Conservation (phyloP, 2,888 invertebrate genomes). For the Cosmia trapezina region DNA sequence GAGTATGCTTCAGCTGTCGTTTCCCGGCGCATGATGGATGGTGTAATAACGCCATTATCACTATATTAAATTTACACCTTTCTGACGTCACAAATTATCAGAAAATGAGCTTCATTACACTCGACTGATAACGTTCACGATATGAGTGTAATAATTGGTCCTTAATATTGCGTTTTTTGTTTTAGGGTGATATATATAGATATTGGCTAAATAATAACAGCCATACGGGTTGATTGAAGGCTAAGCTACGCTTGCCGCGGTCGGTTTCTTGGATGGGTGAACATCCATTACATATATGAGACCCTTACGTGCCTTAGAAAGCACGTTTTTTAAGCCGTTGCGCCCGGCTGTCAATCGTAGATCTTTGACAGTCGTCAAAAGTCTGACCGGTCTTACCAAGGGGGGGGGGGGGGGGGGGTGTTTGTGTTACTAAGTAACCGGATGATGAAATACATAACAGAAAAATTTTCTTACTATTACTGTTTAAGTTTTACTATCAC, state of each 20-base stretch:
- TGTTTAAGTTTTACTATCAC: too few species aligned
- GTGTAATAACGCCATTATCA: conserved; percentile 59
- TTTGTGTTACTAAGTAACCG: too few species aligned
- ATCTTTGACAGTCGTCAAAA: not conserved
- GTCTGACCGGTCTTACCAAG: not conserved
- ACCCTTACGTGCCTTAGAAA: not conserved
- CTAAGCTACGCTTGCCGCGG: too few species aligned
- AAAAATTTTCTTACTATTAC: too few species aligned
- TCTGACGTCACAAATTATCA: conserved; percentile 66
- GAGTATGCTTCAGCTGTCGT: conserved; percentile 58
- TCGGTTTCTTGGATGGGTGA: not conserved
- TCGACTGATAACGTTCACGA: conserved; percentile 56
- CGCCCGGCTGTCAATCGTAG: too few species aligned
- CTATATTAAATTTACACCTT: conserved; percentile 62
- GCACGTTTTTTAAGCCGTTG: not conserved
- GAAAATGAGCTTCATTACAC: conserved; percentile 65
- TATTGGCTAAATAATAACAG: conserved; percentile 15
- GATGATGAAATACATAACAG: too few species aligned
- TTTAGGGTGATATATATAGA: conserved; percentile 46
- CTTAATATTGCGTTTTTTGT: conserved; percentile 60
- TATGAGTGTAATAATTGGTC: conserved; percentile 61
- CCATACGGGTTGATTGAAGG: too few species aligned
- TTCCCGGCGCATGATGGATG: conserved; percentile 65
- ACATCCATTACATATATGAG: not conserved
- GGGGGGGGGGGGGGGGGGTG: too few species aligned